phyloP scores from a whole-genome alignment of 1,140 invertebrate species.

The Cheumatopsyche charites region DNA sequence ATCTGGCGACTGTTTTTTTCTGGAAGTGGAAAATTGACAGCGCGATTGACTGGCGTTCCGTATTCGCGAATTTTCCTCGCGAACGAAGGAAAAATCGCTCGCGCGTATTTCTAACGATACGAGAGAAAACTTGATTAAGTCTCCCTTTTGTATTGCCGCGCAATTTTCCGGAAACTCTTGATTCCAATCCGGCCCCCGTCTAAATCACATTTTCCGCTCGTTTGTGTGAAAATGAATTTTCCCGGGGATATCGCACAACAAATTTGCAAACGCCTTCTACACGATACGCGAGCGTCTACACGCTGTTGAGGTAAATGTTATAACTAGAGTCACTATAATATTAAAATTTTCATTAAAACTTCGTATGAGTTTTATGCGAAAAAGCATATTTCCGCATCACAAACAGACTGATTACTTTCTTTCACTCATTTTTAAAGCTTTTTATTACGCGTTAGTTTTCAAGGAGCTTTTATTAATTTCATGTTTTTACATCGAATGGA shows the following conservation, averaged over 20 bases:
- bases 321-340: no score
- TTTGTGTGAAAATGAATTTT: constrained; percentile 20
- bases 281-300: constrained; percentile 4
- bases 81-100: neutral
- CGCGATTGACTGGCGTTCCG: neutral
- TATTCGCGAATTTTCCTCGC: neutral
- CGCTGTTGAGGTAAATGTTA: no score
- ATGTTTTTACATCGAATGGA: no score
- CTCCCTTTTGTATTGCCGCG: neutral
- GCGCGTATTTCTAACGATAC: neutral
- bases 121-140: constrained; percentile 15
- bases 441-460: no score
- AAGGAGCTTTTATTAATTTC: no score
- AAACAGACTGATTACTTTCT: neutral
- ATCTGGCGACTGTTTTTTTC: neutral
- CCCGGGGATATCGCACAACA: neutral
- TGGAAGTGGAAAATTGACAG: neutral
- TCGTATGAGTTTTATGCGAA: neutral
- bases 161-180: constrained; percentile 12
- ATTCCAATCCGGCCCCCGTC: constrained; percentile 9
- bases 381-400: neutral
- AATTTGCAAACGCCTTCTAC: constrained; percentile 11
- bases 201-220: constrained; percentile 17
- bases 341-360: neutral
- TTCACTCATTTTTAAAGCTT: neutral